Evolutionary conservation across 92 coral and sea anemone species (phyloP), one percentile per base, ranked within the genome.

Genomic region (Plumapathes pennacea): DNA sequence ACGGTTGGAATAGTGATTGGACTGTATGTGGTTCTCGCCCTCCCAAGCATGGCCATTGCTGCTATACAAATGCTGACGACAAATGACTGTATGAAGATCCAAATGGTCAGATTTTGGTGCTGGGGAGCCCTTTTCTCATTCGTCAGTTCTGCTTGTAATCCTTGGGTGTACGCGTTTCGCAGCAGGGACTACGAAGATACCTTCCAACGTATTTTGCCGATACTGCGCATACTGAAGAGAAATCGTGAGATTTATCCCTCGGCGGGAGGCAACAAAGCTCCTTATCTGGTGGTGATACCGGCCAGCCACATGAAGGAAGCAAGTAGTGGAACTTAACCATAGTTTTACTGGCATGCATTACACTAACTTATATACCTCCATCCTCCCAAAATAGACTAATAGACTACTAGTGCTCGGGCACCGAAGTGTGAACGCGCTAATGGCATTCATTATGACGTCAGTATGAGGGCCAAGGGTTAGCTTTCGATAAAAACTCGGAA

Each of bases 101-200:
- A 70, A 17, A 76, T 82, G 1, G 48, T 75, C 30, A 84, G 85
- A 10, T 44, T 28, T 15, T 86, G 95, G 95, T 86, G 76, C 27
- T 86, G 95, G 95, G 89, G 89, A 1, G 95, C 78, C 4, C 33
- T 86, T 7, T 32, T 77, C 24, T 67, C 89, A 18, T 86, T 76
- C 61, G 62, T 74, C 45, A 73, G 84, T 5, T 86, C 95, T 2
- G 80, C 85, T 4, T 57, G 68, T 3, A 86, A 86, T 19, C 89
- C 95, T 3, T 86, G 89, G 95, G 72, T 86, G 4, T 86, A 86
- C 34, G 89, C 95, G 0, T 81, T 72, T 10, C 41, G 95, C 7
- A 76, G 55, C 26, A 34, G 47, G 0, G 95, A 82, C 43, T 86
- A 76, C 48, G 61, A 62, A 7, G 66, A 34, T 10, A 89, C 89